Conservation (phyloP, 2,113 vertebrate genomes). For the Dipodomys spectabilis region DNA sequence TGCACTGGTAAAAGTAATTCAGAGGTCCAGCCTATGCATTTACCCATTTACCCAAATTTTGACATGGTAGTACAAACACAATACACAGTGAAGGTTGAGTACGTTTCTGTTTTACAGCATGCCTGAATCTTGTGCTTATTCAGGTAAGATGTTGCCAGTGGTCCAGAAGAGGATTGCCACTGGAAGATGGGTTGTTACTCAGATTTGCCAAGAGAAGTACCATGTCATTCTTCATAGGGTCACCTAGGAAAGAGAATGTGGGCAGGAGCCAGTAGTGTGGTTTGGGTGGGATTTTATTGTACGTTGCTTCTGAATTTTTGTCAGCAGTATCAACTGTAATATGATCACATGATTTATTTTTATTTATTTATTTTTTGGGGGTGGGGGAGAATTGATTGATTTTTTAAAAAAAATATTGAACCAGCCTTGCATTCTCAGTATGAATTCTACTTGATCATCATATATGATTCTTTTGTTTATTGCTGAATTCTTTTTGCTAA, state of each 20-base stretch:
- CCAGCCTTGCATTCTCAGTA: neutral
- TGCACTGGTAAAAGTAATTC: neutral
- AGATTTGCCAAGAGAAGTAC: neutral
- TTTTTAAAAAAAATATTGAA: conserved; percentile 8
- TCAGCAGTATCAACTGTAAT: conserved; percentile 3
- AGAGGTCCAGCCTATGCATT: neutral
- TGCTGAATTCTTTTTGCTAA: conserved; percentile 5
- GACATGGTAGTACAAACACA: neutral
- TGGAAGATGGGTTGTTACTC: neutral
- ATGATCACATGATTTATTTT: neutral
- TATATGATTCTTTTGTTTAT: neutral
- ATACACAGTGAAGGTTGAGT: neutral
- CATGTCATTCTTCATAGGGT: fast-evolving
- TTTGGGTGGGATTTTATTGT: neutral
- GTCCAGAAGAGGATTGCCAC: neutral
- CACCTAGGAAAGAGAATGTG: fast-evolving
- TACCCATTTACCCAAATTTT: fast-evolving
- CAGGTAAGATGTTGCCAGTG: neutral
- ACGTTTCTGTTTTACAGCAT: neutral
- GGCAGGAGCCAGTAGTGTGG: neutral
- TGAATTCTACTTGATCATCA: neutral
- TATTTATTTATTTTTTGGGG: neutral
- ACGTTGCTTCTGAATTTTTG: neutral
- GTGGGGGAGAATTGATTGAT: neutral
- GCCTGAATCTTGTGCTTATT: neutral